Base-by-base conservation (phyloP, 1,140 invertebrate species). In the Drosophila parabipectinata region DNA sequence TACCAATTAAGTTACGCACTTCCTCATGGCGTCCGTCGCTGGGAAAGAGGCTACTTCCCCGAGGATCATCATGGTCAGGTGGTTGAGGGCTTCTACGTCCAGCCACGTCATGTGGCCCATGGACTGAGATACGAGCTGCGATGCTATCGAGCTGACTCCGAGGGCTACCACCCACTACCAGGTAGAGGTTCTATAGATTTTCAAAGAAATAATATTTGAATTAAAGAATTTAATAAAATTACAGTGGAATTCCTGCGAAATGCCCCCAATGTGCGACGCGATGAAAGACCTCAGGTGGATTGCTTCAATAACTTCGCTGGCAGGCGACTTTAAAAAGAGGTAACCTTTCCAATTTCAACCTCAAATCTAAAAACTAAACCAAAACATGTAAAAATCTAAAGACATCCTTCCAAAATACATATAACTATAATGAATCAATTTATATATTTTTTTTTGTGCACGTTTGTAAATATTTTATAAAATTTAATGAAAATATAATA, bases 21-120 rank as follows among this genome's bases (percentile, higher is more conserved):
- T 26, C 83, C 83, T 0, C 75, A 88, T 24, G 83, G 83, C 24
- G 79, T 88, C 0, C 83, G 83, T 9, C 83, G 83, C 44, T 88
- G 79, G 72, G 83, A 88, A n/a, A 80, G 62, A 10, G 72, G 83
- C 7, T 79, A 28, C 50, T 54, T 53, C 24, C 53, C 76, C 1
- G 51, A 60, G n/a, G 55, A 60, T 21, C 66, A 72, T 10, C 71
- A 83, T 10, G 59, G 79, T 1, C 67, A 47, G 0, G 55, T 88
- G 9, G 83, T 88, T 2, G 76, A 88, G 18, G 83, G 83, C 21
- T 88, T 88, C 64, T 88, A 77, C 7, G 61, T 71, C 1, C 67
- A 88, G 68, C 84, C 83, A 0, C 83, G 79, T 1, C 68, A 64
- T 6, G 9, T 53, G 24, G 34, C 26, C 0, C 51, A 55, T 10